These are phyloP conservation scores for Acronicta leporina DNA, from an alignment of 2,888 invertebrate species.

Conservation along the genomic window DNA sequence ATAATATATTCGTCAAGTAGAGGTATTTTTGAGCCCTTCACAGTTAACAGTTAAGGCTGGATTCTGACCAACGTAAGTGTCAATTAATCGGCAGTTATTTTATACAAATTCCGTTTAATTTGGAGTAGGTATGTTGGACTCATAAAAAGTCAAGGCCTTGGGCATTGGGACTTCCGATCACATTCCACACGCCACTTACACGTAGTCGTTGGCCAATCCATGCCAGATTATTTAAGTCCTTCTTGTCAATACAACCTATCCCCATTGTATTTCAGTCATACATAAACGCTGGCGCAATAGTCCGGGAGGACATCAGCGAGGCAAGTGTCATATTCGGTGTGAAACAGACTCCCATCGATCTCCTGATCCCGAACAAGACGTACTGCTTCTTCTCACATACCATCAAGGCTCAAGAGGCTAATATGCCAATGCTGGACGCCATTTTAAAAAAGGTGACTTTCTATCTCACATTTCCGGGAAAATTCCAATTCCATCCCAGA, in stretches of 20 bases:
- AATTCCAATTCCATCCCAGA: too few relatives aligned
- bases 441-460: slow-evolving; percentile 94
- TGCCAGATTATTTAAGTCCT: not conserved
- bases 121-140: too few relatives aligned
- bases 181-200: too few relatives aligned
- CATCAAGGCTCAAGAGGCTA: slow-evolving; percentile 99
- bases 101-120: too few relatives aligned
- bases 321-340: slow-evolving; percentile 99
- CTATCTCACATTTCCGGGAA: not conserved
- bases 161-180: too few relatives aligned
- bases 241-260: not conserved
- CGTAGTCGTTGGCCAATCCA: too few relatives aligned
- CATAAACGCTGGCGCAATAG: slow-evolving; percentile 96
- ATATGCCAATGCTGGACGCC: slow-evolving; percentile 99
- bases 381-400: slow-evolving; percentile 99
- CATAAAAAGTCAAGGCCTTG: too few relatives aligned
- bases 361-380: slow-evolving; percentile 98
- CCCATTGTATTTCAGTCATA: slow-evolving; percentile 92
- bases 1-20: too few relatives aligned
- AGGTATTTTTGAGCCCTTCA: too few relatives aligned
- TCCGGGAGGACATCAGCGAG: slow-evolving; percentile 98
- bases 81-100: too few relatives aligned
- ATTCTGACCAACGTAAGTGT: too few relatives aligned
- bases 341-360: slow-evolving; percentile 97
- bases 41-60: too few relatives aligned